These are phyloP conservation scores for Squalus acanthias DNA, from an alignment of 2,797 vertebrate genomes.

Conservation along the genomic window DNA sequence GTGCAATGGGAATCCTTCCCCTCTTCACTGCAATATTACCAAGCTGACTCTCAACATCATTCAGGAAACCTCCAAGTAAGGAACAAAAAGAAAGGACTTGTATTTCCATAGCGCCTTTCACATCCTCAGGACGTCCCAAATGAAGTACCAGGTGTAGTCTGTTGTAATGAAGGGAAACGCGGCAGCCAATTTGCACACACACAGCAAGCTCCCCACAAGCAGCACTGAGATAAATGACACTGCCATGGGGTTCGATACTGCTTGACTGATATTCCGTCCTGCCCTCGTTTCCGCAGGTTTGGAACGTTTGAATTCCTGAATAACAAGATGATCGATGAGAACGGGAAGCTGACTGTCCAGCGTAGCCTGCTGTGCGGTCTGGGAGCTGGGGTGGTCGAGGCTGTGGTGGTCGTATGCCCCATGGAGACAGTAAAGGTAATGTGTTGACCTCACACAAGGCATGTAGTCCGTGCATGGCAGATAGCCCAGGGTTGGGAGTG, in stretches of 20 bases:
- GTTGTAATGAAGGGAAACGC: neutral
- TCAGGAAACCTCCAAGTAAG: neutral
- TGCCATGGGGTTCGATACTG: neutral
- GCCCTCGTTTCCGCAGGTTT: constrained; percentile 53
- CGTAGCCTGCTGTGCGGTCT: constrained; percentile 66
- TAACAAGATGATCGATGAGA: constrained; percentile 64
- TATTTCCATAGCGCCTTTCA: too few relatives aligned
- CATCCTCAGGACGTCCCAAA: neutral
- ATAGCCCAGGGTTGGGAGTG: neutral
- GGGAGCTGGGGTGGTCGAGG: constrained; percentile 63
- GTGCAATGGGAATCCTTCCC: too few relatives aligned
- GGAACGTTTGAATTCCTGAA: constrained; percentile 70
- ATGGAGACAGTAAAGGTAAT: constrained; percentile 63
- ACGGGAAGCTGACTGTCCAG: constrained; percentile 65
- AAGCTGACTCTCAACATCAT: too few relatives aligned
- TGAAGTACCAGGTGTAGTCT: neutral
- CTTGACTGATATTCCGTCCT: neutral
- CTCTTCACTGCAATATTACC: too few relatives aligned
- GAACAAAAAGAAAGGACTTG: neutral
- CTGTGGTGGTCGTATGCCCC: constrained; percentile 65
- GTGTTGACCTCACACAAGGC: neutral
- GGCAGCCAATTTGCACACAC: neutral
- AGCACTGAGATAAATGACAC: neutral
- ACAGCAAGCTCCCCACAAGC: neutral
- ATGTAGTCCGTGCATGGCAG: too few relatives aligned